These are phyloP conservation scores for Drosophila niveifrons DNA, from an alignment of 2,888 invertebrate species.

Conservation along the genomic window DNA sequence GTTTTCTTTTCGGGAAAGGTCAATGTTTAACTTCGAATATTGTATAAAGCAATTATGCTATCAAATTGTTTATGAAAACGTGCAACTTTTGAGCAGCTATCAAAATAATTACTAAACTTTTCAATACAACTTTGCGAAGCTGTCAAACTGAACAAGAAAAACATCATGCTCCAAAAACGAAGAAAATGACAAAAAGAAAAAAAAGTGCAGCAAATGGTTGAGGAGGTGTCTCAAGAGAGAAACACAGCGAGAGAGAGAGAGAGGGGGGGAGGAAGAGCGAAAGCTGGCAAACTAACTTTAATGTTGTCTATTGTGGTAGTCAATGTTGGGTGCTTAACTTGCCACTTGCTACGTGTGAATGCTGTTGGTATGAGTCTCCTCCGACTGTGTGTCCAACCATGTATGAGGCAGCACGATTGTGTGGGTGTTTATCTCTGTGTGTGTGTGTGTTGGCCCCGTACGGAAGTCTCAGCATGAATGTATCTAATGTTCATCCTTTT, in stretches of 20 bases:
- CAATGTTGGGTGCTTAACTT: slow-evolving; percentile 76
- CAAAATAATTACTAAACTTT: too few species aligned
- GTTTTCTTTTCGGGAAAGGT: too few species aligned
- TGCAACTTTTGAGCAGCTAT: not conserved
- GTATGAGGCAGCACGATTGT: slow-evolving; percentile 23
- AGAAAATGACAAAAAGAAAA: slow-evolving; percentile 20
- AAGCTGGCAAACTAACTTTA: slow-evolving; percentile 63
- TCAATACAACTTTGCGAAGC: not conserved
- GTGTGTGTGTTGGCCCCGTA: slow-evolving; percentile 38
- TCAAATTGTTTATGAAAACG: too few species aligned
- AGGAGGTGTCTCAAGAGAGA: slow-evolving; percentile 9
- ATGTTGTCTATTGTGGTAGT: slow-evolving; percentile 77
- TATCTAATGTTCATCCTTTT: slow-evolving; percentile 79
- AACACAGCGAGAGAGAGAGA: slow-evolving; percentile 14
- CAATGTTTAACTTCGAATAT: too few species aligned
- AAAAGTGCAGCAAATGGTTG: slow-evolving; percentile 34
- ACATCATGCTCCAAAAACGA: not conserved
- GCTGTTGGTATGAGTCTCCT: slow-evolving; percentile 18
- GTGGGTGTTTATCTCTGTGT: slow-evolving; percentile 5
- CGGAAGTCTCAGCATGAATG: slow-evolving; percentile 76
- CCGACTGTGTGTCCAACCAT: slow-evolving; percentile 22
- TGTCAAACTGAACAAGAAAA: not conserved
- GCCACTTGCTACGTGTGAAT: slow-evolving; percentile 62
- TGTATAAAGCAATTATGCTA: too few species aligned
- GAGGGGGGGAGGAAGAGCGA: slow-evolving; percentile 6